phyloP scores from a whole-genome alignment of 2,888 invertebrate species.

The Oegoconia quadripuncta region DNA sequence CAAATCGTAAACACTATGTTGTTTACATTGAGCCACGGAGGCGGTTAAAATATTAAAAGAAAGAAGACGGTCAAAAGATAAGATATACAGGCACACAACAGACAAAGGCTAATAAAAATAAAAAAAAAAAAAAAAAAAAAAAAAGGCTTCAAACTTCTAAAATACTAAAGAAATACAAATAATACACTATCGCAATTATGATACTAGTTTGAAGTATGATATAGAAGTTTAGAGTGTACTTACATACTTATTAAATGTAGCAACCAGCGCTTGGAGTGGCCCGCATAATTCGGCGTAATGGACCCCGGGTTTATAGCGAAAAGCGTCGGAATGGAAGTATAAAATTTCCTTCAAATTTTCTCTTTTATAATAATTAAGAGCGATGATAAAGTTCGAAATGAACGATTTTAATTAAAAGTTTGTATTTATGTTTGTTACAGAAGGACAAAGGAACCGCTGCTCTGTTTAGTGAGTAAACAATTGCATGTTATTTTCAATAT shows the following conservation, averaged over 20 bases:
- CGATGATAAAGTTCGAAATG: conserved; percentile 30
- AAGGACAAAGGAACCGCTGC: conserved; percentile 21
- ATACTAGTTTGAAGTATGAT: too few relatives aligned
- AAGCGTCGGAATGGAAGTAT: conserved; percentile 9
- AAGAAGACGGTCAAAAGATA: too few relatives aligned
- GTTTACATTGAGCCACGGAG: too few relatives aligned
- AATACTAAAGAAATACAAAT: too few relatives aligned
- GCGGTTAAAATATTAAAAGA: too few relatives aligned
- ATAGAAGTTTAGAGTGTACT: too few relatives aligned
- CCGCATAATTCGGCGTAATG: background rate
- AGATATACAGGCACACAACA: too few relatives aligned
- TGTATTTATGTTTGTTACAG: conserved; percentile 34
- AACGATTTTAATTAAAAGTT: conserved; percentile 37
- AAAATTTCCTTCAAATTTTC: conserved; percentile 23
- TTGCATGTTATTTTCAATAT: conserved; percentile 2
- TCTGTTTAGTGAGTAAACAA: conserved; percentile 29
- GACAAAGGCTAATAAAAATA: too few relatives aligned
- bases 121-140: too few relatives aligned
- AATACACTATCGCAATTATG: too few relatives aligned
- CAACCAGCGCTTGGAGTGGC: background rate
- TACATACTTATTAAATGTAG: background rate
- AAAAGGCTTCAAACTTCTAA: too few relatives aligned
- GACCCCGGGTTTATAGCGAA: conserved; percentile 9
- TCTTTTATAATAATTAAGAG: conserved; percentile 30
- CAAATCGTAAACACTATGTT: too few relatives aligned